Conservation (phyloP, 37 sponge, comb jelly and placozoan genomes). For the Diacarnus erythraeanus region DNA sequence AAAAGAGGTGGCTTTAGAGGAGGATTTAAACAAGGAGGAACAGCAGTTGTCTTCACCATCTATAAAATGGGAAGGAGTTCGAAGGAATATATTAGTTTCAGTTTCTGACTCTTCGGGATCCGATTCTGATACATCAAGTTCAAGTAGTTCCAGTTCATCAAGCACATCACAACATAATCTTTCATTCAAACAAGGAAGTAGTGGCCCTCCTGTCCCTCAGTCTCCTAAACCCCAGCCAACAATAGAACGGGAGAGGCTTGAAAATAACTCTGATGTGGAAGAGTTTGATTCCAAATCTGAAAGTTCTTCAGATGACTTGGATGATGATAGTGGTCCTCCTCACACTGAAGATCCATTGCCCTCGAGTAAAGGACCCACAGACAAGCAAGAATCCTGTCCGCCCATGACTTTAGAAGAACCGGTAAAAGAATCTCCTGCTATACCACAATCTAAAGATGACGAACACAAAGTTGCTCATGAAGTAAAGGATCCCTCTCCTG, state of each 20-base stretch:
- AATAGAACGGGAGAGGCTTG: background rate
- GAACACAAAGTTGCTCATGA: background rate
- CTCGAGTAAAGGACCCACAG: background rate
- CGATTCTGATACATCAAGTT: constrained; percentile 23
- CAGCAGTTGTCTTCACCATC: background rate
- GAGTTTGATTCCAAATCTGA: constrained; percentile 62
- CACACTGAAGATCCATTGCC: background rate
- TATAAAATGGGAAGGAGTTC: background rate
- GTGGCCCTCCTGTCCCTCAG: background rate
- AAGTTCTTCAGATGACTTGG: constrained; percentile 2
- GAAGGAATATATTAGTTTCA: constrained; percentile 1
- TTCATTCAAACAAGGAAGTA: background rate
- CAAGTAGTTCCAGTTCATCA: constrained; percentile 9
- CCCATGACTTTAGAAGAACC: no score
- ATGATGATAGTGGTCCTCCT: background rate
- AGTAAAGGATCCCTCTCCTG: background rate
- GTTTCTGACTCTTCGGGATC: constrained; percentile 50
- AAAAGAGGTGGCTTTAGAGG: background rate
- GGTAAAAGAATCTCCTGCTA: background rate
- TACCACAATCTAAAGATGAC: background rate
- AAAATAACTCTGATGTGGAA: constrained; percentile 42
- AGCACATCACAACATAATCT: background rate
- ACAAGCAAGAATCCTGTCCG: background rate
- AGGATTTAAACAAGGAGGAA: constrained; percentile 1
- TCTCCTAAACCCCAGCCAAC: no score